Base-by-base conservation (phyloP, 2,888 invertebrate genomes). In the Campaea margaritaria region DNA sequence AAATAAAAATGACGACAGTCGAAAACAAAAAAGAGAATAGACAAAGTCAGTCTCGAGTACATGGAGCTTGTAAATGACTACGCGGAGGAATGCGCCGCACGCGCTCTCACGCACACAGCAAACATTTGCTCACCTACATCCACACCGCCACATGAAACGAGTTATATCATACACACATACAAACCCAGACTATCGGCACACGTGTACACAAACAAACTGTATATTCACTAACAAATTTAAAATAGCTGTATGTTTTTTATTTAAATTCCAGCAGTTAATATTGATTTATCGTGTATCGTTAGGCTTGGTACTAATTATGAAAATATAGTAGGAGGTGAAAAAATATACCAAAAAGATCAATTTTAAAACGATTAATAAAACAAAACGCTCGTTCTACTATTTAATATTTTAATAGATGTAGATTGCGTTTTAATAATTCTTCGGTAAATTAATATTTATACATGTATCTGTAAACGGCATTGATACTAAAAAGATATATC, bases 11-110 rank as follows among this genome's bases (percentile, higher is more conserved):
- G 67, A 61, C 61, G 51, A 63, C 59, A 70, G 65, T 48, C 47
- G 64, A 69, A 74, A 73, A 78, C 73, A 78, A 79, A 81, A 69
- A 52, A 53, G 46, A 58, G 66, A 75, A 73, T 70, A 77, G 73
- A 76, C 76, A 80, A 81, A 85, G 79, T 82, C 76, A 76, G 76
- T 75, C 68, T 76, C 62, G 64, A 73, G 69, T 69, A 73, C 71
- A 76, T 81, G 74, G 75, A 78, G 79, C 79, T 82, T 77, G 81
- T 87, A 89, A 89, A 89, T 89, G 87, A 83, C 79, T 85, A 85
- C 88, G 86, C 86, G 74, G 38, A 73, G 89, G 89, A 89, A 89
- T 89, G 89, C 77, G 82, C 78, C 87, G 89, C 89, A 87, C 89
- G 89, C 89, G 88, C 65, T 65, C 69, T 65, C 67, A 65, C 68